Conservation (phyloP, 2,888 invertebrate genomes). For the Caenorhabditis macrosperma region DNA sequence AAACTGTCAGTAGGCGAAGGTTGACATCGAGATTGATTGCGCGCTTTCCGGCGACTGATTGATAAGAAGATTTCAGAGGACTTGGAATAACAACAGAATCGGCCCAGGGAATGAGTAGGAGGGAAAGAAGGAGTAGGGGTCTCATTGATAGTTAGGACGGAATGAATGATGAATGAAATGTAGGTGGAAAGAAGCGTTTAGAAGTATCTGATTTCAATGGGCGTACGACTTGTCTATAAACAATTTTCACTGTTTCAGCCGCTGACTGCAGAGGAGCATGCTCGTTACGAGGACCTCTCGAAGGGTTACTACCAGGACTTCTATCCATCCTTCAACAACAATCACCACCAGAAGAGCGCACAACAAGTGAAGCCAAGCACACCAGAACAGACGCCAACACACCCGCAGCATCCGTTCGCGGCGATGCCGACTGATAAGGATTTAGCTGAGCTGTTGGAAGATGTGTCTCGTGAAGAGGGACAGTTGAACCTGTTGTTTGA, state of each 20-base stretch:
- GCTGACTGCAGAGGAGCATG: slow-evolving; percentile 69
- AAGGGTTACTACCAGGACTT: slow-evolving; percentile 75
- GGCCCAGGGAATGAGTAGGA: not conserved
- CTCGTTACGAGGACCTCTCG: slow-evolving; percentile 72
- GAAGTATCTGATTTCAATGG: slow-evolving; percentile 5
- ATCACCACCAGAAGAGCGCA: not conserved
- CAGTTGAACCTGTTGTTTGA: slow-evolving; percentile 62
- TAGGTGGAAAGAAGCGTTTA: not conserved
- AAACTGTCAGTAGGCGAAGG: slow-evolving; percentile 66
- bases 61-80: slow-evolving; percentile 59
- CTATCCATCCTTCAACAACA: slow-evolving; percentile 55
- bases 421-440: slow-evolving; percentile 53
- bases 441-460: slow-evolving; percentile 66
- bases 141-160: slow-evolving; percentile 1
- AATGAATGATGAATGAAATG: slow-evolving; percentile 16
- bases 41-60: slow-evolving; percentile 66
- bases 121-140: not conserved
- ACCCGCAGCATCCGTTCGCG: not conserved
- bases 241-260: slow-evolving; percentile 65
- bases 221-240: not conserved
- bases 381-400: slow-evolving; percentile 14
- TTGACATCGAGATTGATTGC: slow-evolving; percentile 72
- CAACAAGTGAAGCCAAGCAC: slow-evolving; percentile 17
- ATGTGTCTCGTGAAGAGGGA: slow-evolving; percentile 63
- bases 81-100: slow-evolving; percentile 61